phyloP scores from a whole-genome alignment of 2,113 vertebrate species.

The Corythaixoides concolor region DNA sequence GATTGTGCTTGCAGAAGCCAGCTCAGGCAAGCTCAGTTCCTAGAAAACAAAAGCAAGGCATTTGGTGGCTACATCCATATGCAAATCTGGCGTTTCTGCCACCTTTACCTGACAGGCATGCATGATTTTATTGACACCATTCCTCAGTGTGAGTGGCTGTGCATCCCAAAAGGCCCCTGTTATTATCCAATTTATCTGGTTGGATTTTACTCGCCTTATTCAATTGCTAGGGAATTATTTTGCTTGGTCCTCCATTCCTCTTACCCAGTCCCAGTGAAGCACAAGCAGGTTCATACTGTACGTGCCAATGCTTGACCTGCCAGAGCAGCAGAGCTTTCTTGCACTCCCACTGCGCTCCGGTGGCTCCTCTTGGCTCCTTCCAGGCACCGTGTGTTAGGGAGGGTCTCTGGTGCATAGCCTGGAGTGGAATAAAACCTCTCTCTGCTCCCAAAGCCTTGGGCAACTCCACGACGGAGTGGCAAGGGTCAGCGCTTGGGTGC shows the following conservation, averaged over 20 bases:
- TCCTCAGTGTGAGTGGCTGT: background rate
- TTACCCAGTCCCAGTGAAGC: background rate
- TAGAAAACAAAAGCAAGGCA: background rate
- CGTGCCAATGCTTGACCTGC: background rate
- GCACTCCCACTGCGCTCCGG: accelerated
- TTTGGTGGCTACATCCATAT: background rate
- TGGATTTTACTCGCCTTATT: background rate
- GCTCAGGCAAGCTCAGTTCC: background rate
- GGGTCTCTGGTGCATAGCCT: background rate
- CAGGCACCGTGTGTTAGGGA: background rate
- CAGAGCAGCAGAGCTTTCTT: background rate
- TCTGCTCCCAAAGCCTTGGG: background rate
- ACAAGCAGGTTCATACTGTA: background rate
- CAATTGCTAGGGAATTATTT: background rate
- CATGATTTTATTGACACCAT: background rate
- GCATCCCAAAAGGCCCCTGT: background rate
- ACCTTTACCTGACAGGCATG: background rate
- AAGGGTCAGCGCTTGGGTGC: background rate
- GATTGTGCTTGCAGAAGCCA: too few species aligned
- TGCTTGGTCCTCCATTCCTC: background rate
- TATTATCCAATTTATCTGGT: background rate
- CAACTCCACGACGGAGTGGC: background rate
- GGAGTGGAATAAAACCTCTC: background rate
- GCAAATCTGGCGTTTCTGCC: background rate
- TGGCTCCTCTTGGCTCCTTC: background rate